Percentiles rank a stretch among this genome's conserved stretches.
phyloP scores from a whole-genome alignment of 2,797 vertebrate genomes.

The Dermochelys coriacea region DNA sequence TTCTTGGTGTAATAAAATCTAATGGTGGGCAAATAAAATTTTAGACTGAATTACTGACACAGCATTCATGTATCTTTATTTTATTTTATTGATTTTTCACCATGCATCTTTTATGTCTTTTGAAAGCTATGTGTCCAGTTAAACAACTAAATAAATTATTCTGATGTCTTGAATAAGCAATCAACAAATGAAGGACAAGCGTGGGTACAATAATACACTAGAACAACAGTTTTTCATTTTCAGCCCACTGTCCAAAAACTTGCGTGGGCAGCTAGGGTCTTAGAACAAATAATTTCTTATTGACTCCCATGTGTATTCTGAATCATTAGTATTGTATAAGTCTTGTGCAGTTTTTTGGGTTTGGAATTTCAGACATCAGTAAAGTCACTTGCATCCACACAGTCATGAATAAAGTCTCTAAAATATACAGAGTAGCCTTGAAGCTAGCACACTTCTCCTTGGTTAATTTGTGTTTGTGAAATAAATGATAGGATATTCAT shows the following conservation, averaged over 20 bases:
- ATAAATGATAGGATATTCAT: not conserved
- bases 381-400: not conserved
- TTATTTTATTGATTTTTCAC: not conserved
- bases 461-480: not conserved
- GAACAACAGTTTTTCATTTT: not conserved
- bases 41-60: not conserved
- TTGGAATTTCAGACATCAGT: not conserved
- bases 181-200: not conserved
- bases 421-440: not conserved
- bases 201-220: not conserved
- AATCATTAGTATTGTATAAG: not conserved
- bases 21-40: not conserved
- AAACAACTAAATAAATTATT: not conserved
- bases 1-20: not conserved
- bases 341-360: not conserved
- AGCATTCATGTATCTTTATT: not conserved
- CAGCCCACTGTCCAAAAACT: not conserved
- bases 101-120: not conserved
- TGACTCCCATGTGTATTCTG: not conserved
- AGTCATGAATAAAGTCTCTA: not conserved
- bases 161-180: not conserved
- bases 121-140: not conserved
- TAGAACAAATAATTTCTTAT: not conserved
- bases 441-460: not conserved
- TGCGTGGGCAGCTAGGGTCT: not conserved